These are phyloP conservation scores for Ichneumon xanthorius DNA, from an alignment of 2,888 invertebrate genomes.

Conservation along the genomic window DNA sequence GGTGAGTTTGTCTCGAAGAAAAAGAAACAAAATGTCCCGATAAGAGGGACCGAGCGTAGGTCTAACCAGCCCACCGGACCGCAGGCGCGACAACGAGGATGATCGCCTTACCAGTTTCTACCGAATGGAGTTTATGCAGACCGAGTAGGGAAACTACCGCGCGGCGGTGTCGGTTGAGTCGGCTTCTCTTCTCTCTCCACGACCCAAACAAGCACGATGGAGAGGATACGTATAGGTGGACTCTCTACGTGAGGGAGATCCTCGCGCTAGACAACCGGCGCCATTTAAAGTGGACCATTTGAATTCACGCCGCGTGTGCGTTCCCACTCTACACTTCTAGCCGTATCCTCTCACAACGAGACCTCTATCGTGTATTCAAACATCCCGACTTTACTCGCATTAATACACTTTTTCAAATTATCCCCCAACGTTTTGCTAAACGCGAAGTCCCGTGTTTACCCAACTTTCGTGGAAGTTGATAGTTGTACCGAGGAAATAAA, in stretches of 20 bases:
- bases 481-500: not conserved
- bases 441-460: not conserved
- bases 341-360: conserved; percentile 63
- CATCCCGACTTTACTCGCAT: conserved; percentile 69
- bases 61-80: not conserved
- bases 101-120: conserved; percentile 14
- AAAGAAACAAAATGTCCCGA: not conserved
- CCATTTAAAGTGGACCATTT: conserved; percentile 82
- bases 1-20: not conserved
- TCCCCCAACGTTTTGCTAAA: conserved; percentile 39
- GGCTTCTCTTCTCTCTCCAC: conserved; percentile 9
- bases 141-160: not conserved
- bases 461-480: not conserved
- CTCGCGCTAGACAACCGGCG: conserved; percentile 82
- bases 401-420: conserved; percentile 79
- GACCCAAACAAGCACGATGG: not conserved
- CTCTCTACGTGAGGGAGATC: conserved; percentile 82
- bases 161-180: not conserved
- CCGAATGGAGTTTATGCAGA: not conserved
- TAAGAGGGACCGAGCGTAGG: not conserved
- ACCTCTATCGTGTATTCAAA: conserved; percentile 15
- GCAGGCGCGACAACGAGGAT: conserved; percentile 30
- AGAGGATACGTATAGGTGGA: conserved; percentile 38
- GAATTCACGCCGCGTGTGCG: conserved; percentile 80
- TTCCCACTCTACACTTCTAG: conserved; percentile 68